Base-by-base conservation (phyloP, 2,888 invertebrate genomes). In the Neoitamus cyanurus region DNA sequence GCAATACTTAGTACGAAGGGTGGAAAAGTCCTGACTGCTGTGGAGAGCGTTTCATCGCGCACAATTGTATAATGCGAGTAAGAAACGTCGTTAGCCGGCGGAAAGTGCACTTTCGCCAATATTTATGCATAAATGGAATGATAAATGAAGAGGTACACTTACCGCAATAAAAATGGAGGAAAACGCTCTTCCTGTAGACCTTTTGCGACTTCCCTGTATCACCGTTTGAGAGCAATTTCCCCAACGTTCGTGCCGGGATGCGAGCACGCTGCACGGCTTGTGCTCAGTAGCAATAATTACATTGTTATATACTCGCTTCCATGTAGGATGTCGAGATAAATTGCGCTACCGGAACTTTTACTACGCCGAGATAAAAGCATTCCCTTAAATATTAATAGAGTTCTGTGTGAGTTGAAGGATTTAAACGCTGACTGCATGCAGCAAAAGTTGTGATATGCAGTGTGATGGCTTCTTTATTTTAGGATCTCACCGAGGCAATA, bases 341-440 rank as follows among this genome's bases (percentile, higher is more conserved):
- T 82, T 82, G 82, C 82, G 69, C 82, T 69, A 69, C 82, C 82
- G 82, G 82, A 82, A 82, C 82, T 82, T 82, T 82, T 82, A 82
- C 82, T 37, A 69, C 37, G 82, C 69, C 69, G 82, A 82, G 82
- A 82, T 82, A 82, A 82, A 82, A 82, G 82, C 82, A 82, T 82
- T 82, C 82, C 82, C 82, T 82, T 82, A 82, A 82, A 82, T 82
- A 82, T 82, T 82, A 82, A 82, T 69, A 69, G 82, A 82, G 82
- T 69, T 69, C 82, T 34, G 82, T 68, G 69, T 42, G 69, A 82
- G 48, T 31, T 78, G 78, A 78, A 78, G 78, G 82, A 82, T 82
- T 69, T 69, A 68, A 82, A 82, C 48, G 69, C 30, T 69, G 68
- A 69, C 82, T 82, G 82, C 82, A 68, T 82, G 82, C 68, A 69